phyloP scores from a whole-genome alignment of 2,888 invertebrate genomes.

The Stenolophus ochropezus region DNA sequence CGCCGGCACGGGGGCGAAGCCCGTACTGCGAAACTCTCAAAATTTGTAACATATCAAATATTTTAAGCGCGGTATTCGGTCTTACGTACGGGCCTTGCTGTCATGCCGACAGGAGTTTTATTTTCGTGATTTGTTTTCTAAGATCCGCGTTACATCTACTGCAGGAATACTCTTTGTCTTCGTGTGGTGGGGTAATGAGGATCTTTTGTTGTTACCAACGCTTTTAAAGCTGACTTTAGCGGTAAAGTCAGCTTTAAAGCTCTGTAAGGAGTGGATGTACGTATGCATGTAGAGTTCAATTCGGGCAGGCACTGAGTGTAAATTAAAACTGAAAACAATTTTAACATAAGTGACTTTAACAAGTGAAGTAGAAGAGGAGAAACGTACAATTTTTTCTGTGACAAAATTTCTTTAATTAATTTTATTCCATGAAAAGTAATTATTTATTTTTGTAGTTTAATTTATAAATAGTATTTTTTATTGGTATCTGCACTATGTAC shows the following conservation, averaged over 20 bases:
- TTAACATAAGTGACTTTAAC: conserved; percentile 48
- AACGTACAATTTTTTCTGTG: conserved; percentile 40
- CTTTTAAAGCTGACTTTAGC: conserved; percentile 9
- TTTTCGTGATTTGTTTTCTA: conserved; percentile 31
- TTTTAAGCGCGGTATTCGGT: conserved; percentile 33
- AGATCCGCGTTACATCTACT: conserved; percentile 4
- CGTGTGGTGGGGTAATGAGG: too few relatives aligned
- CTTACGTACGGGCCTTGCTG: background rate
- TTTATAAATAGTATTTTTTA: conserved; percentile 47
- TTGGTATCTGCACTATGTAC: conserved; percentile 49
- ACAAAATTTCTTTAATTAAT: conserved; percentile 28
- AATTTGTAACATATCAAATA: conserved; percentile 50
- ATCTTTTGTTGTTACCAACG: conserved; percentile 23
- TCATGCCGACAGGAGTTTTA: too few relatives aligned
- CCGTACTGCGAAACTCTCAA: conserved; percentile 46
- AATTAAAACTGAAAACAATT: conserved; percentile 40
- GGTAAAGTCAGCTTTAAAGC: conserved; percentile 3
- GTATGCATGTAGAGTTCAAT: conserved; percentile 53
- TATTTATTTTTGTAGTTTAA: conserved; percentile 45
- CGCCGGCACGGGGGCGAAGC: background rate
- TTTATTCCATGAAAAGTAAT: conserved; percentile 33
- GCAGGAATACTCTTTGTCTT: background rate
- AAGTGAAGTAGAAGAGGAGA: conserved; percentile 39
- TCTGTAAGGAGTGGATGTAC: conserved; percentile 31
- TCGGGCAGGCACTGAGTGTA: conserved; percentile 52